Evolutionary conservation across 1,140 invertebrate genomes (phyloP), one percentile per base, ranked within the genome.

Genomic region (Heliothis virescens): DNA sequence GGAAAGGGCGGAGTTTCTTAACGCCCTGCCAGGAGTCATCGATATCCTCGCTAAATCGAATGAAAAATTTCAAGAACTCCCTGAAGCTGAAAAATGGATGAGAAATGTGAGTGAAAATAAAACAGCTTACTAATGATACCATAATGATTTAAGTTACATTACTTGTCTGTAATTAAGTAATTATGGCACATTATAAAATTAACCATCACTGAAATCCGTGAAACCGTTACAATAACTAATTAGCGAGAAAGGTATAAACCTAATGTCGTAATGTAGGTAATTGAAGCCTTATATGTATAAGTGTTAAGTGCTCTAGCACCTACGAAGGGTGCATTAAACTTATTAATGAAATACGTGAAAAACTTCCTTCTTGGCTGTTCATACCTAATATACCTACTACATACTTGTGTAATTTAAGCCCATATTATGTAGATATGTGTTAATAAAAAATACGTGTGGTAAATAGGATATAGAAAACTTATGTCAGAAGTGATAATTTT

Each of bases 61-160:
- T 34, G 82, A 85, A 7, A 88, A 86, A 47, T 87, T 92, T 57
- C 48, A 81, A 16, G 83, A 90, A 48, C 76, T 89, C 3, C 89
- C 89, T 47, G 86, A 89, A 60, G 87, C 86, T 5, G 84, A 86
- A 1, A 76, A 79, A 29, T 94, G 91, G 92, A 79, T 91, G n/a
- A 90, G 90, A 83, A 86, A 88, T 86, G 92, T 90, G 83, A 57
- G 16, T 57, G 41, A 47, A 26, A 26, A 26, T 26, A 26, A 26
- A 1, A 26, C 1, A 26, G 21, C 21, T 26, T 26, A 26, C 21
- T 26, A 11, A 1, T 59, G 34, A 13, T 16, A 63, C 4, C 12
- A 9, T n/a, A 18, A 29, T 11, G 9, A 26, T 26, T 26, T 26
- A 26, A 26, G 2, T 26, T 26, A 26, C 21, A 26, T 26, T 26